Evolutionary conservation across 2,113 vertebrate genomes (phyloP).

Genomic region (Pelodiscus sinensis): DNA sequence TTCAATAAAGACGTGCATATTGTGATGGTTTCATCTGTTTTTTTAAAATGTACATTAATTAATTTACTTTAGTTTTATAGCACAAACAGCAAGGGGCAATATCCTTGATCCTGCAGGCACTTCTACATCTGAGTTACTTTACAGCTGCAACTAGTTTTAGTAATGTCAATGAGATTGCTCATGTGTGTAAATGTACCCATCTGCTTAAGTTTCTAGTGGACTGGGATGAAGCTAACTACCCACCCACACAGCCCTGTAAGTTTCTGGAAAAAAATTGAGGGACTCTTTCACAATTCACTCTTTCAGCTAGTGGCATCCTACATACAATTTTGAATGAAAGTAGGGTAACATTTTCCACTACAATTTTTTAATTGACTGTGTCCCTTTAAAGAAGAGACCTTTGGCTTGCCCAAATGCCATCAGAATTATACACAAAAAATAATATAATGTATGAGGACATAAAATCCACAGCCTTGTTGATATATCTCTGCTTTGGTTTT

Average conservation of each 20-base stretch:
- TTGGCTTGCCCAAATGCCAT: neutral
- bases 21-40: neutral
- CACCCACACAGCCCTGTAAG: neutral
- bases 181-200: fast-evolving
- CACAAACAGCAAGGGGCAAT: neutral
- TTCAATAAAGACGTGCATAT: neutral
- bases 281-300: fast-evolving
- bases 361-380: neutral
- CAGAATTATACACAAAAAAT: neutral
- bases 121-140: neutral
- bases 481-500: neutral
- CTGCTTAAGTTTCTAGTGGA: neutral
- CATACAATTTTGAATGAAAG: neutral
- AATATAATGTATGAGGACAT: neutral
- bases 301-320: neutral
- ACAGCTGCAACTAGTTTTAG: neutral
- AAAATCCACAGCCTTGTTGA: neutral
- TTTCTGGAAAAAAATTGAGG: neutral
- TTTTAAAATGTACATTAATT: neutral
- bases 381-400: neutral
- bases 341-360: neutral
- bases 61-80: neutral
- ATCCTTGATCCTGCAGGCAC: neutral
- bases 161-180: neutral
- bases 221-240: neutral